These are phyloP conservation scores for Catagonus wagneri DNA, from an alignment of 2,113 vertebrate genomes.

Conservation along the genomic window DNA sequence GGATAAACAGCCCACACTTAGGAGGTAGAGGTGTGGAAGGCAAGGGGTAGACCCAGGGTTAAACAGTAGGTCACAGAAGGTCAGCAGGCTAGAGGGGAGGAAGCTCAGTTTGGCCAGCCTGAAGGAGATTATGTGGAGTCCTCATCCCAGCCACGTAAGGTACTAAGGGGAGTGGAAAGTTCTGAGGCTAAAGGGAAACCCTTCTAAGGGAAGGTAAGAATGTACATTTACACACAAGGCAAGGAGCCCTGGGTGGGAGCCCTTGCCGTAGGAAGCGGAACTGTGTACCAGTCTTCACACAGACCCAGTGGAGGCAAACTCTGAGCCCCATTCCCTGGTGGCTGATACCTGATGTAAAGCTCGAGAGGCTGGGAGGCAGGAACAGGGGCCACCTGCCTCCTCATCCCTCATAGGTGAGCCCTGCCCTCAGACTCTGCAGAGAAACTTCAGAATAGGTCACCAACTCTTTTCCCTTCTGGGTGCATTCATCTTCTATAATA, in stretches of 20 bases:
- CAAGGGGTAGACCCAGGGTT: background rate
- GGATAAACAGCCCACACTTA: background rate
- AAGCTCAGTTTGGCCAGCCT: background rate
- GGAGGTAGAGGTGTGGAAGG: background rate
- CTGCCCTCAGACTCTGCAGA: background rate
- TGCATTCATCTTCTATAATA: background rate
- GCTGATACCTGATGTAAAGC: background rate
- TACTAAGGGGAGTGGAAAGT: background rate
- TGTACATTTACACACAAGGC: background rate
- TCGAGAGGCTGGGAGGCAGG: background rate
- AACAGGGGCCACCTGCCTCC: rapidly evolving
- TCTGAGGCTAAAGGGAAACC: background rate
- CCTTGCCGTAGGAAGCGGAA: background rate
- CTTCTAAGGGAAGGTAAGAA: background rate
- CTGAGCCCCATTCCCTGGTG: background rate
- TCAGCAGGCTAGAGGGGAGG: background rate
- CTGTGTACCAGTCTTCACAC: background rate
- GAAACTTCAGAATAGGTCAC: background rate
- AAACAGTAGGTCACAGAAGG: background rate
- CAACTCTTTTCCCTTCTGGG: background rate
- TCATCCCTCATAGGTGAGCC: background rate
- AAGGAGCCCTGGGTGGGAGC: background rate
- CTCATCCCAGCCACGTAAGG: background rate
- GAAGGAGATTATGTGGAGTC: conserved; percentile 40
- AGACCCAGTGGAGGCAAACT: background rate